Conservation (phyloP, 2,113 vertebrate species). For the Anarrhichthys ocellatus region DNA sequence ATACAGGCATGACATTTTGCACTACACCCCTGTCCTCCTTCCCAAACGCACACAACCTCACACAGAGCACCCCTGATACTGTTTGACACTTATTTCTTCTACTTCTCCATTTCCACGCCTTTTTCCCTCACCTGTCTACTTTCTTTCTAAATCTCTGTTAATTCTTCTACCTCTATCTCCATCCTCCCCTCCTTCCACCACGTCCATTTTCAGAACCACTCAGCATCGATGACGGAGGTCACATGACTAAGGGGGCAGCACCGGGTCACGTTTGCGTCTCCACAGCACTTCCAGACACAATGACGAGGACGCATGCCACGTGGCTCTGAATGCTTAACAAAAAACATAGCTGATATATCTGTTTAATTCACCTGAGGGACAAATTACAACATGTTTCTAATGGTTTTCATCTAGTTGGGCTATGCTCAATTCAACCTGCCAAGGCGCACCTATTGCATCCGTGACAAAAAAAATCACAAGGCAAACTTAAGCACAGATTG, state of each 20-base stretch:
- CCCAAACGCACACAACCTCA: conserved; percentile 15
- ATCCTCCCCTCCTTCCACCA: conserved; percentile 1
- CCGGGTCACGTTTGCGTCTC: conserved; percentile 91
- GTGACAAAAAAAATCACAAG: conserved; percentile 43
- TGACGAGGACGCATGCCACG: conserved; percentile 80
- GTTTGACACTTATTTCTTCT: conserved; percentile 49
- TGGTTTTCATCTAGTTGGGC: conserved; percentile 60
- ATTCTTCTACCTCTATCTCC: conserved; percentile 17
- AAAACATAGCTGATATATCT: conserved; percentile 88
- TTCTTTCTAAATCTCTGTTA: conserved; percentile 18
- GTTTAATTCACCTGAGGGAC: conserved; percentile 66
- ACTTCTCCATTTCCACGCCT: conserved; percentile 48
- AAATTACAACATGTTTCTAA: conserved; percentile 62
- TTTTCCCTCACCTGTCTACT: conserved; percentile 15
- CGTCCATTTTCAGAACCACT: conserved; percentile 91
- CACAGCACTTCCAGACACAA: conserved; percentile 93
- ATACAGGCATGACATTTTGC: conserved; percentile 56
- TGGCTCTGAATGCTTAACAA: conserved; percentile 72
- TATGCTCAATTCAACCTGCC: conserved; percentile 38
- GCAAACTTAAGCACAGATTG: conserved; percentile 70
- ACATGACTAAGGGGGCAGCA: conserved; percentile 90
- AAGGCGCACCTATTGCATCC: conserved; percentile 40
- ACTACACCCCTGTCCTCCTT: conserved; percentile 23
- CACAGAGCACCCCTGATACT: conserved; percentile 46
- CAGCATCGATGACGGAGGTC: conserved; percentile 98